phyloP scores from a whole-genome alignment of 2,888 invertebrate genomes.

The Ormyrus thymus region DNA sequence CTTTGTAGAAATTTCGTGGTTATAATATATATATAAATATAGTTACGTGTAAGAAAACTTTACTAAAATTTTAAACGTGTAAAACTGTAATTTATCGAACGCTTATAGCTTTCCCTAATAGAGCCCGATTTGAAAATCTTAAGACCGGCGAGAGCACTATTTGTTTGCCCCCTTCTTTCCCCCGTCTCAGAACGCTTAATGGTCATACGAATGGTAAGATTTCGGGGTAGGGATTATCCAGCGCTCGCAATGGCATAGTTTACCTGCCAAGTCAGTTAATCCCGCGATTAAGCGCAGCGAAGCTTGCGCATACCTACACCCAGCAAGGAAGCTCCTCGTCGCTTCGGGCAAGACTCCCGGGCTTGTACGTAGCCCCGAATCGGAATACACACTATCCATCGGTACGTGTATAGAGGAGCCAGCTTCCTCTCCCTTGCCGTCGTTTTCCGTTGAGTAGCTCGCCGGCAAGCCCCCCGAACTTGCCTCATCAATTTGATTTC shows the following conservation, averaged over 20 bases:
- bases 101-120: background rate
- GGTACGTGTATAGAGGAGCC: background rate
- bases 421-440: background rate
- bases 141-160: constrained; percentile 17
- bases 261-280: constrained; percentile 69
- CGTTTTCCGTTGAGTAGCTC: constrained; percentile 18
- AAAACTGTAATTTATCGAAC: too few relatives aligned
- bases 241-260: constrained; percentile 68
- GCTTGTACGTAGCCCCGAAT: background rate
- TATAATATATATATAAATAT: too few relatives aligned
- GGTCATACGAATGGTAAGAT: constrained; percentile 62
- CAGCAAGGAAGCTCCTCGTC: background rate
- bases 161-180: constrained; percentile 37
- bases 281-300: constrained; percentile 67
- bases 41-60: too few relatives aligned
- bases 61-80: too few relatives aligned
- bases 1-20: too few relatives aligned
- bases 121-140: constrained; percentile 23
- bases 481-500: constrained; percentile 55
- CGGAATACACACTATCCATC: background rate
- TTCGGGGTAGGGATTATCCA: constrained; percentile 66
- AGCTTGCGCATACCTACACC: constrained; percentile 28
- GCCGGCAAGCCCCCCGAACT: constrained; percentile 14
- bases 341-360: too few relatives aligned
- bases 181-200: constrained; percentile 39